Evolutionary conservation across 2,113 vertebrate genomes (phyloP), one percentile per base, ranked within the genome.

Genomic region (Pelmatolapia mariae): DNA sequence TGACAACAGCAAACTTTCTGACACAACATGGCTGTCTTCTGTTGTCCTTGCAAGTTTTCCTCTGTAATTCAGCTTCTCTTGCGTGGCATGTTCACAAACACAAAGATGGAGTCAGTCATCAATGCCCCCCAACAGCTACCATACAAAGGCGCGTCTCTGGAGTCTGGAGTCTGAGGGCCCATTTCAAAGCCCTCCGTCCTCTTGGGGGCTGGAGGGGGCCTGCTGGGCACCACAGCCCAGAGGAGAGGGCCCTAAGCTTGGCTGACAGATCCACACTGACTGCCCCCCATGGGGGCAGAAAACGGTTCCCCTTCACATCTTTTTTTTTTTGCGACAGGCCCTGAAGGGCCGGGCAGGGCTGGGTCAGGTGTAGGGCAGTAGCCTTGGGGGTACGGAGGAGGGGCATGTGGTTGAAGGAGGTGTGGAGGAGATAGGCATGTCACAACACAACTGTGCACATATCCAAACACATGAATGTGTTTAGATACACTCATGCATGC

Each of bases 321-420:
- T 22, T 81, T 40, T 59, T 33, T 68, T 81, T 92, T 86, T 89
- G 81, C 82, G 86, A 91, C 85, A 45, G 82, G 87, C 86, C 93
- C 93, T 89, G 78, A 68, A 80, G 92, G 90, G 93, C 89, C 38
- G 45, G 84, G 59, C 88, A 90, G 90, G 94, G 91, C 86, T 86
- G 91, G 95, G 94, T 95, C 93, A 96, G 95, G 95, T 95, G 93
- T 94, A 91, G 93, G 94, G 89, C 95, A 94, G 85, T 88, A 80
- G 93, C 92, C 92, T 87, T 68, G 78, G 76, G 92, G 91, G 82
- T 80, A 43, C 45, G 19, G 84, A 85, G 90, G 92, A 87, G 87
- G 92, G 87, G 80, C 19, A 13, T 57, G 43, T 81, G 78, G 83
- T 47, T 15, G 11, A 63, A 80, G 85, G 89, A 89, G 89, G 82